Evolutionary conservation across 2,797 vertebrate genomes (phyloP), one percentile per base, ranked within the genome.

Genomic region (Coracias cyanogaster): DNA sequence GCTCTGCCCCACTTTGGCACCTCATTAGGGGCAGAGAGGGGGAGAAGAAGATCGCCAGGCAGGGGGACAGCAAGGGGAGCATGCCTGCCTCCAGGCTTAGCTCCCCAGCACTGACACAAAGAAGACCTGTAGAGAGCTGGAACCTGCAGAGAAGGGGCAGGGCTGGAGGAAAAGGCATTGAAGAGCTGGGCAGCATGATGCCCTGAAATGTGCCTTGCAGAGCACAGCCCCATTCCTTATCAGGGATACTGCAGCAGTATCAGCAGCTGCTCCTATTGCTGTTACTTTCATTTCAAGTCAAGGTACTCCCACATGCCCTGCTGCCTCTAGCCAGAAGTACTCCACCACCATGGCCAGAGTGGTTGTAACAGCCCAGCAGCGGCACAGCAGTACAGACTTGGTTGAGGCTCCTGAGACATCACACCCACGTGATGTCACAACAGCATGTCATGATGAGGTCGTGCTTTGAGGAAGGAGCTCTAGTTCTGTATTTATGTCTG

Each of bases 341-440:
- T 77, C 60, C 74, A n/a, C 13, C 25, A 21, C 37, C 0, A 0
- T 17, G 37, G 15, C 35, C 4, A 0, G 29, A 76, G 18, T 4
- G 1, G 41, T 3, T 28, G 41, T 35, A 43, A 33, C 1, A 2
- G 72, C 26, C 65, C 46, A 52, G 43, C 49, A 46, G 28, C 4
- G 6, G 45, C 64, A 25, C 33, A 18, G 67, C 60, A 55, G 33
- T 4, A 15, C 58, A 35, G 69, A 9, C 33, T 37, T 24, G 22
- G 10, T 6, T 46, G 51, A 35, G 70, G 41, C 33, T 60, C 55
- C 60, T 14, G 12, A 69, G 28, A 22, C 41, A 29, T 60, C 35
- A 19, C 14, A 49, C 16, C 12, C 0, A 0, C 1, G 0, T 43
- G 67, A 7, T 17, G 6, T 14, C 2, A 0, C 21, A 78, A 48